Evolutionary conservation across 2,888 invertebrate species (phyloP).

Genomic region (Baccha elongata): DNA sequence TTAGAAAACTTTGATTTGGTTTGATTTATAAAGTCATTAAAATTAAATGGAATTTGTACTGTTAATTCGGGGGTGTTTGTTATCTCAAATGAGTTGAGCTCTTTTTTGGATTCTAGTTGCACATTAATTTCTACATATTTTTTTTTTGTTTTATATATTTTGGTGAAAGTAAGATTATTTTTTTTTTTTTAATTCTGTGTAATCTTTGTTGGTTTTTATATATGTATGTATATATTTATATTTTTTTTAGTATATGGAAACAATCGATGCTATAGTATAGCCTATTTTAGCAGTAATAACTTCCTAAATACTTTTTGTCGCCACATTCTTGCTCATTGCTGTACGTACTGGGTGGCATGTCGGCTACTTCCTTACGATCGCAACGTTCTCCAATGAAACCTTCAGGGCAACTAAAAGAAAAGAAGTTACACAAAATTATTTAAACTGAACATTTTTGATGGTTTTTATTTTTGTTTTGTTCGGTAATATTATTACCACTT

Average conservation of each 20-base stretch:
- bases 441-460: too few relatives aligned
- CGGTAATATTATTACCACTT: too few relatives aligned
- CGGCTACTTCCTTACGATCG: conserved; percentile 80
- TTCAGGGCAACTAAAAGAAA: conserved; percentile 80
- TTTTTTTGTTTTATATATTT: conserved; percentile 54
- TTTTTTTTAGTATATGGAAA: conserved; percentile 70
- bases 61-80: conserved; percentile 71
- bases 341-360: conserved; percentile 82
- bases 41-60: conserved; percentile 72
- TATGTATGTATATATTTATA: conserved; percentile 24
- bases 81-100: conserved; percentile 60
- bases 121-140: conserved; percentile 61
- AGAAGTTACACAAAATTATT: not conserved
- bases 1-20: conserved; percentile 68
- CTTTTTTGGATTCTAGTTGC: conserved; percentile 68
- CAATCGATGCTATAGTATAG: conserved; percentile 82
- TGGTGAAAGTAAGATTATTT: conserved; percentile 67
- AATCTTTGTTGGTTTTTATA: conserved; percentile 49
- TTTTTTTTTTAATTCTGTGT: conserved; percentile 35
- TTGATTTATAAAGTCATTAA: conserved; percentile 63
- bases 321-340: conserved; percentile 81
- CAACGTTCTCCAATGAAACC: conserved; percentile 81
- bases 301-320: conserved; percentile 80
- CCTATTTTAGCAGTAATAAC: conserved; percentile 83
- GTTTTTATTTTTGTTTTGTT: too few relatives aligned